Evolutionary conservation across 2,888 invertebrate genomes (phyloP).

Genomic region (Orthonevra nobilis): DNA sequence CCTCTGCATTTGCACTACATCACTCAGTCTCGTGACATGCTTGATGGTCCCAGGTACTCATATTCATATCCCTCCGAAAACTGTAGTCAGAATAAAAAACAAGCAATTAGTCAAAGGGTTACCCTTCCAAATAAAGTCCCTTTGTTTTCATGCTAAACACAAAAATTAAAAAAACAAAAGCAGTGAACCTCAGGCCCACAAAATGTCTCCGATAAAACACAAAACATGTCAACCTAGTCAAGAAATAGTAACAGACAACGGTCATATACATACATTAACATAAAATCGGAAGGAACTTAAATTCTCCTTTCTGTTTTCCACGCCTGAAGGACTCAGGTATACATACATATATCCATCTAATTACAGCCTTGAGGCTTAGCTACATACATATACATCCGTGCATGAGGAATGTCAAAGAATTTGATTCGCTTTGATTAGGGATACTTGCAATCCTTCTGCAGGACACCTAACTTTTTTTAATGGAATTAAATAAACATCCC

Average conservation of each 20-base stretch:
- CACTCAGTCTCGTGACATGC: no score
- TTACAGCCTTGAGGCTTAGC: slow-evolving; percentile 44
- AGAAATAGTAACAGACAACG: slow-evolving; percentile 44
- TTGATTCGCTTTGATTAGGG: slow-evolving; percentile 39
- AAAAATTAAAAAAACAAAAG: neutral
- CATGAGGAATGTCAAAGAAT: slow-evolving; percentile 9
- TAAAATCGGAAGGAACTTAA: slow-evolving; percentile 31
- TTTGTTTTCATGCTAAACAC: slow-evolving; percentile 23
- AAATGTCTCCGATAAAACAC: neutral
- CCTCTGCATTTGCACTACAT: no score
- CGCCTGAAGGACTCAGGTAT: slow-evolving; percentile 19
- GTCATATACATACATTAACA: slow-evolving; percentile 67
- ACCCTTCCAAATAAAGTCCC: neutral
- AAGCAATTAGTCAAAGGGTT: slow-evolving; percentile 44
- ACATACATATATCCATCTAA: slow-evolving; percentile 36
- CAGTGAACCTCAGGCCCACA: slow-evolving; percentile 20
- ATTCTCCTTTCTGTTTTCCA: slow-evolving; percentile 9
- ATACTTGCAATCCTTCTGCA: slow-evolving; percentile 10
- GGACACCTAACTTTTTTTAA: slow-evolving; percentile 42
- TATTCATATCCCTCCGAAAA: no score
- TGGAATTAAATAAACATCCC: slow-evolving; percentile 62
- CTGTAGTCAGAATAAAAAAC: no score
- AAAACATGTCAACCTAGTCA: slow-evolving; percentile 38
- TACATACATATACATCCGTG: neutral
- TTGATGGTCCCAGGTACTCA: no score